phyloP scores from a whole-genome alignment of 2,888 invertebrate genomes.

The Oligia strigilis region DNA sequence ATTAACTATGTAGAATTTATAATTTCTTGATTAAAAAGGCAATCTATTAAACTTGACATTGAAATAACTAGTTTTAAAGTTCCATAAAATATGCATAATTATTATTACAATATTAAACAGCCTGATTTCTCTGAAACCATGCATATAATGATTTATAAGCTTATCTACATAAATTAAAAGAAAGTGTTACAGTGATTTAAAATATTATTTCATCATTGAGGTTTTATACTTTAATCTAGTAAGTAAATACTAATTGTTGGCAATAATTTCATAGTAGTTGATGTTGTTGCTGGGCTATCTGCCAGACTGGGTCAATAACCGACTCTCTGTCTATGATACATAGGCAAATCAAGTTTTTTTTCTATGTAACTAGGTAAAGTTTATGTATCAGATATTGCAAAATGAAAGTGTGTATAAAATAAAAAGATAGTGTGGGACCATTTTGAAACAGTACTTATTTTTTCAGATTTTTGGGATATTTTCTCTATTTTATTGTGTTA shows the following conservation, averaged over 20 bases:
- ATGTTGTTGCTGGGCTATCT: slow-evolving; percentile 72
- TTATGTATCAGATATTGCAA: slow-evolving; percentile 10
- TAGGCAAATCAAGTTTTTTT: slow-evolving; percentile 66
- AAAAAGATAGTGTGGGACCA: background rate
- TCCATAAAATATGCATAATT: slow-evolving; percentile 25
- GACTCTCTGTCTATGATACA: slow-evolving; percentile 45
- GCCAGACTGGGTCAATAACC: slow-evolving; percentile 87
- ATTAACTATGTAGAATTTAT: background rate
- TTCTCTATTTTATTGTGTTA: background rate
- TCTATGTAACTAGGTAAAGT: slow-evolving; percentile 66
- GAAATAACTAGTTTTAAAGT: slow-evolving; percentile 27
- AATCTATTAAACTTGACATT: slow-evolving; percentile 29
- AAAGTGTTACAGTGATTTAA: slow-evolving; percentile 11
- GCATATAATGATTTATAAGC: slow-evolving; percentile 2
- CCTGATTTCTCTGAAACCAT: slow-evolving; percentile 39
- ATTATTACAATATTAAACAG: slow-evolving; percentile 4
- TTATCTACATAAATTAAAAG: slow-evolving; percentile 29
- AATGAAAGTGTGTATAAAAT: slow-evolving; percentile 12
- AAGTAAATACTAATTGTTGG: slow-evolving; percentile 58
- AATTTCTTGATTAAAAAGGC: background rate
- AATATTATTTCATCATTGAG: slow-evolving; percentile 21
- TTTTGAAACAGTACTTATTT: background rate
- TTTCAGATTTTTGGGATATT: background rate
- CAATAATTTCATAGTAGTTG: slow-evolving; percentile 50
- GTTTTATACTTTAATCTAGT: slow-evolving; percentile 19